Conservation (phyloP, 2,113 vertebrate genomes). For the Agapornis roseicollis region DNA sequence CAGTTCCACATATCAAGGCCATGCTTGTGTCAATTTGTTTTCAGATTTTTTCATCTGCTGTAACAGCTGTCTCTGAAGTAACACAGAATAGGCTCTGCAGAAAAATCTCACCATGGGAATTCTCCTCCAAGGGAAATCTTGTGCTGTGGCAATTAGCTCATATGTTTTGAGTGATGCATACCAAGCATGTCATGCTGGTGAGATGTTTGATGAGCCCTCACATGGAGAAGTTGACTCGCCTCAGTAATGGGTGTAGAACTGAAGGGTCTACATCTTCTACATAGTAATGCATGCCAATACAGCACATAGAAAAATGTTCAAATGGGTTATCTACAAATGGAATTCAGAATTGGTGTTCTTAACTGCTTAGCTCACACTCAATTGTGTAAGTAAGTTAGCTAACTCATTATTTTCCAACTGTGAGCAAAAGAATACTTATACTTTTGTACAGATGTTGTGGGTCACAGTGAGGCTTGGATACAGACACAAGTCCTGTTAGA, state of each 20-base stretch:
- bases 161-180: neutral
- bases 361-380: neutral
- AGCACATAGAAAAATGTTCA: neutral
- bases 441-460: neutral
- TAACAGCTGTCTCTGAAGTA: conserved; percentile 55
- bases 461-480: neutral
- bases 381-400: neutral
- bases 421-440: neutral
- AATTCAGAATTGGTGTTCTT: neutral
- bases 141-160: conserved; percentile 27
- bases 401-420: neutral
- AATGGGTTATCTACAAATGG: neutral
- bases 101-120: conserved; percentile 24
- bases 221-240: neutral
- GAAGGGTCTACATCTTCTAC: neutral
- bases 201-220: neutral
- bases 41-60: conserved; percentile 37
- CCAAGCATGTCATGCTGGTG: neutral
- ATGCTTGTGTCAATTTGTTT: conserved; percentile 26
- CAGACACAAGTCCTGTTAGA: neutral
- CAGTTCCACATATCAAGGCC: conserved; percentile 29
- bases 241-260: neutral
- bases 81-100: neutral
- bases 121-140: conserved; percentile 40
- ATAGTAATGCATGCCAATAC: neutral